Base-by-base conservation (phyloP, 2,888 invertebrate genomes). In the Cephus runcator region DNA sequence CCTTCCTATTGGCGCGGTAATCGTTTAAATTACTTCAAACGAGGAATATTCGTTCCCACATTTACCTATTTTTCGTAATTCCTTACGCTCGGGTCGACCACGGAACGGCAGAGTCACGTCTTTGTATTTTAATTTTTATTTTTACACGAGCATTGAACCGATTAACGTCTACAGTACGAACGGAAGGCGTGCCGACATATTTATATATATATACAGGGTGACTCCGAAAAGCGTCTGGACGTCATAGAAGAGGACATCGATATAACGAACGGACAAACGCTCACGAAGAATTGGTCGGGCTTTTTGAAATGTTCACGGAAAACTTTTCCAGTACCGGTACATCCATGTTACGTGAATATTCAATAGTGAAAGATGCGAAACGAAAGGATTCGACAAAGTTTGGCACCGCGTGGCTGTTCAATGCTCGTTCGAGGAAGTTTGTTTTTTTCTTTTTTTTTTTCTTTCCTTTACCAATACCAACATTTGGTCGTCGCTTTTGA, bases 71-170 rank as follows among this genome's bases (percentile, higher is more conserved):
- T 34, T 74, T 77, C 76, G 56, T 74, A n/a, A 74, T 56, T 74
- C 68, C 3, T 68, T 74, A 69, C 69, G 69, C 33, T 69, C n/a
- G 56, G 40, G 15, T 73, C 76, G 79, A 79, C 34, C 69, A 15
- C 34, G 69, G 69, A 76, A 40, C 40, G 40, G 40, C 40, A 40
- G 15, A 40, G 40, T 40, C 40, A 15, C 40, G 40, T 40, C 6
- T 4, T 80, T 80, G 81, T 75, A 76, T 56, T 75, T 75, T 82
- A 78, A 76, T 80, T 80, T 80, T 81, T 68, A 4, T 79, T 78
- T 81, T 79, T 79, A 77, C 71, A 40, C 40, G 6, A 40, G 40
- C 40, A 40, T 15, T 40, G 40, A 40, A 40, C 15, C 40, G 40
- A 15, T 15, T 15, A 40, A 40, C 15, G 40, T 40, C 40, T 40